Base-by-base conservation (phyloP, 2,888 invertebrate genomes). In the Tiliacea citrago region DNA sequence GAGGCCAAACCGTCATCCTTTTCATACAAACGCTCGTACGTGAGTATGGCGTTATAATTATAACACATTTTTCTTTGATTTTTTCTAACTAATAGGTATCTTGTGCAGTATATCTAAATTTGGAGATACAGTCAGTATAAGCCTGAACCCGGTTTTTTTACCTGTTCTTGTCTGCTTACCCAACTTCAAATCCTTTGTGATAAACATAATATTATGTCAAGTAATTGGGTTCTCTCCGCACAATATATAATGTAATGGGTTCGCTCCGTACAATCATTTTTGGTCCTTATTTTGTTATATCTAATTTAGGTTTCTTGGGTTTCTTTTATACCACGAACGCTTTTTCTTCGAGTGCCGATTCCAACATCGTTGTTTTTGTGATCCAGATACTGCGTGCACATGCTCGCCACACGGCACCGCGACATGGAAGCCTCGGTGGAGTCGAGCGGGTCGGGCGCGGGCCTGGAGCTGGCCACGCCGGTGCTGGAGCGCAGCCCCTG, bases 381-480 rank as follows among this genome's bases (percentile, higher is more conserved):
- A 9, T 2, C 35, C 45, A 88, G 96, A 65, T 96, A 96, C 91
- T 95, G 95, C 90, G 96, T 96, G 77, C 96, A 96, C 93, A 88
- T 94, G 90, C 89, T 96, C 75, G 95, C 96, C 18, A 97, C 97
- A 10, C 96, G 97, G 0, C 97, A 97, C 94, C 97, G 97, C 82
- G 96, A 96, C 76, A 91, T 97, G 68, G 95, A 93, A 77, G 88
- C 92, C 66, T 85, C 82, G 45, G 88, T 86, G 69, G 91, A 85
- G 79, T 82, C 88, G 21, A 91, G 85, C 80, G 92, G 91, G 7
- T 77, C 70, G n/a, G 93, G 92, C 45, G 95, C 96, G 21, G 97
- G 97, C 45, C 95, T 98, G 82, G 98, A 98, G 92, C 96, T 98
- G 86, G 97, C 97, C 72, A 98, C 98, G 58, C 98, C 98, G 0